phyloP scores from a whole-genome alignment of 2,888 invertebrate genomes.

The Heliconius cydno region DNA sequence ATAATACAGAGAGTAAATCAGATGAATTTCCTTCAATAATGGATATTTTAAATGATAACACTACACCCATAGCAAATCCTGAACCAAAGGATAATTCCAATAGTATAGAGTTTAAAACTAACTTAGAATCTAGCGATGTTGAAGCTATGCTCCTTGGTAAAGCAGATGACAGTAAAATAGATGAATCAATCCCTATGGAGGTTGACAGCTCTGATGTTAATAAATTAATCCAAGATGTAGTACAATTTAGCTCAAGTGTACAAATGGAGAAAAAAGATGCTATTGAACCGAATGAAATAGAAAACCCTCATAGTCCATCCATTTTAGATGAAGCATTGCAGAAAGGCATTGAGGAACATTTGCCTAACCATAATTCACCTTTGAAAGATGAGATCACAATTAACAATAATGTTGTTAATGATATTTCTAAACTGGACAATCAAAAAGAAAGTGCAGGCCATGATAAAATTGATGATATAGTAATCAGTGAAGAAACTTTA shows the following conservation, averaged over 20 bases:
- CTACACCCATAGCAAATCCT: conserved; percentile 52
- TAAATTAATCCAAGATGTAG: conserved; percentile 61
- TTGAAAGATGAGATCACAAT: conserved; percentile 35
- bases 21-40: conserved; percentile 79
- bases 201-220: conserved; percentile 59
- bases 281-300: conserved; percentile 55
- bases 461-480: conserved; percentile 24
- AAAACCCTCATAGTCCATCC: conserved; percentile 72
- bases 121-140: conserved; percentile 74
- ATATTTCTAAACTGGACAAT: neutral
- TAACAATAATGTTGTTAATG: conserved; percentile 28
- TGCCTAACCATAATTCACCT: conserved; percentile 51
- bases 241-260: conserved; percentile 55
- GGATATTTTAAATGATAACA: conserved; percentile 73
- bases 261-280: conserved; percentile 47
- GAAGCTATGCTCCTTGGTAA: conserved; percentile 78
- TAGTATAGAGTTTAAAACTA: conserved; percentile 61
- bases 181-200: conserved; percentile 44
- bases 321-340: conserved; percentile 72
- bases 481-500: conserved; percentile 24
- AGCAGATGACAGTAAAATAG: conserved; percentile 53
- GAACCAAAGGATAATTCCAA: conserved; percentile 63
- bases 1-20: conserved; percentile 56
- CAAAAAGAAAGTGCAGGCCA: conserved; percentile 12
- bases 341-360: conserved; percentile 70